Evolutionary conservation across 2,113 vertebrate genomes (phyloP), one percentile per base, ranked within the genome.

Genomic region (Halcyon malimbica): DNA sequence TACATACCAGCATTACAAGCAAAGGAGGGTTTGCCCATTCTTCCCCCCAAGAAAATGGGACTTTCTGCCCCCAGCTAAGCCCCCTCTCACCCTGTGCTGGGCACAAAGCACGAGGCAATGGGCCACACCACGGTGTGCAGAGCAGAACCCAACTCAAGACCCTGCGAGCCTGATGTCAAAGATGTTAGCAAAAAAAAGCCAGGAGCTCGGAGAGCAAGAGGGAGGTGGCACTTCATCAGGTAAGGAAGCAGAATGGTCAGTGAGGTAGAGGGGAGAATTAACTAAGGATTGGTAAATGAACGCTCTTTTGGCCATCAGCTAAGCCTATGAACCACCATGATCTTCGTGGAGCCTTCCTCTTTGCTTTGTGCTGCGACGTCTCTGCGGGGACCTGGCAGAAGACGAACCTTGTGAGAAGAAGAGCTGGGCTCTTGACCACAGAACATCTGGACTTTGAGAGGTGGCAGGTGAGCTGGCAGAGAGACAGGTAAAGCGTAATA

Each of bases 291-390:
- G 59, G 25, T 35, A 81, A 75, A 82, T 19, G n/a, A 71, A 14
- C 13, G 14, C 3, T 7, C 7, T 12, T 82, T 39, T 67, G 48
- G 20, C 19, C n/a, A 35, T 67, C 28, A 41, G 28, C 46, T 87
- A n/a, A 71, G 39, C 35, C 44, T 75, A 10, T 0, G 5, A 18
- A 79, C 8, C 0, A 1, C n/a, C 6, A 28, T 5, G 17, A 12
- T 71, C 42, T 37, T 18, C 62, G 37, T 11, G 51, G 37, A 75
- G 69, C 9, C 1, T 26, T 62, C 9, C n/a, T 37, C 19, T 18
- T 29, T 11, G 16, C 37, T 35, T 63, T 23, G 24, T 33, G 56
- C 54, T 7, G 1, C 1, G 2, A 10, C 2, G 0, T 29, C 50
- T 70, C 81, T 28, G 44, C 8, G 5, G 64, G n/a, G 5, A 77